Evolutionary conservation across 1,140 invertebrate species (phyloP).

Genomic region (Achatina immaculata): DNA sequence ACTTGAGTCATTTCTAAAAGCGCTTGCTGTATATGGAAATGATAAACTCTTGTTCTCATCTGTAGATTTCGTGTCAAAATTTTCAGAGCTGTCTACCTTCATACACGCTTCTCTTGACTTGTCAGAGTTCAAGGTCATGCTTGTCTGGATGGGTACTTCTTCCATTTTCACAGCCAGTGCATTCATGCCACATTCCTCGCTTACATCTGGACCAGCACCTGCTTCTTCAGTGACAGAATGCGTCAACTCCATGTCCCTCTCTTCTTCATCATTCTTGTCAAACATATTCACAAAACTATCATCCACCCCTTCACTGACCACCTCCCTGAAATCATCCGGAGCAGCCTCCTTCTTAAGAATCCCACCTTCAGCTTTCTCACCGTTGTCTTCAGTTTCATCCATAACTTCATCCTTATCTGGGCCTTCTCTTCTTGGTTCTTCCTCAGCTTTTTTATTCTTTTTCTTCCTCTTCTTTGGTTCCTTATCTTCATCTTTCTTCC

Average conservation of each 20-base stretch:
- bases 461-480: constrained; percentile 1
- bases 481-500: constrained; percentile 15
- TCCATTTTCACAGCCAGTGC: background rate
- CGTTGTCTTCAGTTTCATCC: background rate
- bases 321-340: background rate
- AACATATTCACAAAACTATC: background rate
- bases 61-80: background rate
- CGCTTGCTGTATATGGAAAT: background rate
- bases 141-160: background rate
- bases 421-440: background rate
- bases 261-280: constrained; percentile 26
- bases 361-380: background rate
- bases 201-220: background rate
- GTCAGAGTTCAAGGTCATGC: too few relatives aligned
- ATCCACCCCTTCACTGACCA: constrained; percentile 25
- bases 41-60: background rate
- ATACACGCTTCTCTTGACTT: background rate
- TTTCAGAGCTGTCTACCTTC: background rate
- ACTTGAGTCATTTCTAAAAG: background rate
- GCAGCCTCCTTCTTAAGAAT: background rate
- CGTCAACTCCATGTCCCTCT: background rate
- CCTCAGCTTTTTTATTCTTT: background rate
- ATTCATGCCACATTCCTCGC: background rate
- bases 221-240: background rate
- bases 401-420: background rate